Conservation (phyloP, 2,888 invertebrate genomes). For the Pheosia tremula region DNA sequence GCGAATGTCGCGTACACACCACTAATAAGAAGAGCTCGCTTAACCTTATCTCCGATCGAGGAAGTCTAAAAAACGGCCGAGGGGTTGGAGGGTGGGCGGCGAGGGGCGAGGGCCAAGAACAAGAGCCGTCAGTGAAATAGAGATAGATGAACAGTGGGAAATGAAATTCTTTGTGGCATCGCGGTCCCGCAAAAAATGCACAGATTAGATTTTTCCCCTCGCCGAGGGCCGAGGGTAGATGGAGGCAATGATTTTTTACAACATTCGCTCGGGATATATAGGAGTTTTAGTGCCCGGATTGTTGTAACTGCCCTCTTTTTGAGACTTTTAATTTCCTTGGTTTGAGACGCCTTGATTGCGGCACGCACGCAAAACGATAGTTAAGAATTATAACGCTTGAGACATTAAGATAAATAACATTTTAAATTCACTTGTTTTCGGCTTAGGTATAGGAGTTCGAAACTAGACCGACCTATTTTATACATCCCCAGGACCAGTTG, state of each 20-base stretch:
- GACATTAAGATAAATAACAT: background rate
- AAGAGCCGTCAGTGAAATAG: conserved; percentile 85
- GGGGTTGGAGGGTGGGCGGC: conserved; percentile 49
- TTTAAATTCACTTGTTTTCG: background rate
- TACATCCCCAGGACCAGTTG: too few species aligned
- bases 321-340: conserved; percentile 83
- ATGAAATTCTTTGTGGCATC: conserved; percentile 86
- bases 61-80: conserved; percentile 81
- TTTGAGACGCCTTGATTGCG: conserved; percentile 55
- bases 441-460: too few species aligned
- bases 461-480: too few species aligned
- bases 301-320: conserved; percentile 80
- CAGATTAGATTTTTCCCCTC: conserved; percentile 85
- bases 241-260: conserved; percentile 85
- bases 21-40: conserved; percentile 80
- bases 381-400: conserved; percentile 14
- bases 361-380: conserved; percentile 30
- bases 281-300: conserved; percentile 81
- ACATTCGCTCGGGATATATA: conserved; percentile 80
- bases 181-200: conserved; percentile 85
- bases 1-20: conserved; percentile 72
- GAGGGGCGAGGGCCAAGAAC: conserved; percentile 73
- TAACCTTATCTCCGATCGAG: conserved; percentile 83
- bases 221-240: conserved; percentile 77
- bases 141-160: conserved; percentile 86